Evolutionary conservation across 2,888 invertebrate genomes (phyloP), one percentile per base, ranked within the genome.

Genomic region (Seira ritae): DNA sequence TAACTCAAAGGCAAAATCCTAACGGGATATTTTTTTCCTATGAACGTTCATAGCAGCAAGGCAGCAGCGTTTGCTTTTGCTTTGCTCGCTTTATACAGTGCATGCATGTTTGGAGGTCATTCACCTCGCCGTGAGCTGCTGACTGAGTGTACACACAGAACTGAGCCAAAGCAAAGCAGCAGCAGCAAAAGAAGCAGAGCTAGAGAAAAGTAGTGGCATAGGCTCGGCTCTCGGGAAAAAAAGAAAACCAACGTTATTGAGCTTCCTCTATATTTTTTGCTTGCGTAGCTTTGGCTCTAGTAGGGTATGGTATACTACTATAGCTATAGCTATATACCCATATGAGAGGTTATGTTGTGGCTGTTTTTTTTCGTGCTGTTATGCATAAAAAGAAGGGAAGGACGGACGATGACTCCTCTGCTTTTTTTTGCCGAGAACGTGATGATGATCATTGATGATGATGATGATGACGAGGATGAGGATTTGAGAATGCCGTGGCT

Each of bases 71-170:
- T n/a, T n/a, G n/a, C n/a, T n/a, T 31, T 31, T 31, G 31, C 31
- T 31, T 31, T 31, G 31, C 8, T n/a, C n/a, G n/a, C 2, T 31
- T 31, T 78, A 22, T 20, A 3, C 15, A 23, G 24, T 68, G 68
- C 37, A 72, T 24, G 73, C 69, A 70, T 67, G 65, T 65, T 69
- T 69, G 69, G 65, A 80, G 80, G 80, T 80, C 80, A 55, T 80
- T 80, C 80, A 80, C 80, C 80, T 65, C 80, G 46, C 66, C 74
- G 74, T 80, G 80, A 80, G 80, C 80, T 80, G 80, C 80, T 80
- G 80, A 80, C 80, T 80, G 80, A 80, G 66, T 65, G 80, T 80
- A 80, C 70, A 80, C 80, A 80, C 69, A 75, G 67, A 55, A 55
- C 50, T 50, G 66, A 37, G 70, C 55, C n/a, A 31, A 12, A 17